Base-by-base conservation (phyloP, 1,140 invertebrate species). In the Ceratitis capitata region DNA sequence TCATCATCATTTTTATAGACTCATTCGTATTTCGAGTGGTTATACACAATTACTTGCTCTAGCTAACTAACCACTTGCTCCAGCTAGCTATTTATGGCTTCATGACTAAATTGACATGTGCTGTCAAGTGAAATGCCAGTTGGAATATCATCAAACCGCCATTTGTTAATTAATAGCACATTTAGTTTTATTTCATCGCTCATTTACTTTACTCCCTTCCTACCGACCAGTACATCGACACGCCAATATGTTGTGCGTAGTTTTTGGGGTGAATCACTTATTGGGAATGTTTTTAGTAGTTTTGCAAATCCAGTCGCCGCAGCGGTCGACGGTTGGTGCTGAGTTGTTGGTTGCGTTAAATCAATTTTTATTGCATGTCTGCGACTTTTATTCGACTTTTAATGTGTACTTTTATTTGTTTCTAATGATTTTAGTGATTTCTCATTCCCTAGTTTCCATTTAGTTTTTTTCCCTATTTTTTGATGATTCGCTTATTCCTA, bases 311-410 rank as follows among this genome's bases (percentile, higher is more conserved):
- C 23, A 39, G 32, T 69, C 29, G 64, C n/a, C 16, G n/a, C 6
- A 35, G 64, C 32, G 16, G 12, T n/a, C n/a, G n/a, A n/a, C n/a
- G n/a, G n/a, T 35, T 69, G 29, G 0, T 16, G 26, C 32, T 69
- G 29, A 69, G 64, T 69, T 23, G 4, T 42, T 47, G 35, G n/a
- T 78, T 47, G 69, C 26, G 69, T 42, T 23, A 78, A 78, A 78
- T 78, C 69, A 78, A 78, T 78, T 78, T 78, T 78, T 35, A 78
- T 78, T 78, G 69, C 69, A 78, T 78, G 69, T 47, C 42, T n/a
- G 35, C 69, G 69, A 47, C 69, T 39, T 78, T 78, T 78, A 42
- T 78, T 78, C 42, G 69, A 32, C 32, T 45, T 78, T 78, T 78
- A 19, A 35, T 47, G 35, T 47, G 42, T 23, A 47, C 1, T 78